These are phyloP conservation scores for cat (Felis catus) DNA, from an alignment of 2,113 vertebrate genomes.

Conservation along the genomic window F.catus_Fca126_mat1.0 CM031417.1:35516001-35516500, in stretches of 20 bases:
- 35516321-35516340: neutral
- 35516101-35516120: neutral
- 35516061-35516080: neutral
- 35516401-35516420: slow-evolving; percentile 2
- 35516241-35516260: fast-evolving
- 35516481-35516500: neutral
- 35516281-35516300: neutral
- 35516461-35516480: neutral
- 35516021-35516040: too few species aligned
- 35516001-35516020: too few species aligned
- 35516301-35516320: neutral
- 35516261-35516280: neutral
- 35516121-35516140: neutral
- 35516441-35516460: neutral
- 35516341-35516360: neutral
- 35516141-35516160: neutral
- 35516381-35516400: slow-evolving; percentile 35
- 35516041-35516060: neutral
- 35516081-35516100: neutral
- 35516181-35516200: neutral
- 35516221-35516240: neutral
- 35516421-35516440: slow-evolving; percentile 44
- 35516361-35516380: neutral
- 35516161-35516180: neutral
- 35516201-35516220: neutral